These are phyloP conservation scores for Sebastes cheni DNA, from an alignment of 2,797 vertebrate genomes.

Conservation along the genomic window DNA sequence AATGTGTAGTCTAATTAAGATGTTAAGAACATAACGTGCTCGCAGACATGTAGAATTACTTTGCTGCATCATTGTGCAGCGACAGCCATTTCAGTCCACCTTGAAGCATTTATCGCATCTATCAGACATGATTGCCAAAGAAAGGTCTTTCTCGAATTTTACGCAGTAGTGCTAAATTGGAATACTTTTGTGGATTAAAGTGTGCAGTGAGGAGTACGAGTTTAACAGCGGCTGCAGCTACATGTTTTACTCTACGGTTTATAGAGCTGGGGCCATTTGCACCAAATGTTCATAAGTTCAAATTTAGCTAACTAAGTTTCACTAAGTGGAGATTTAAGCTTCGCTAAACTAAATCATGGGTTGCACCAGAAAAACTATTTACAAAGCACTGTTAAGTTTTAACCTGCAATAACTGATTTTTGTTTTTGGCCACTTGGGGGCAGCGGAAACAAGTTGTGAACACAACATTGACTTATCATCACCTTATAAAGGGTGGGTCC, in stretches of 20 bases:
- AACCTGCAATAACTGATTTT: not conserved
- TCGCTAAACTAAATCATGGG: not conserved
- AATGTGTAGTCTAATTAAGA: slow-evolving; percentile 59
- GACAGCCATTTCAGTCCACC: slow-evolving; percentile 23
- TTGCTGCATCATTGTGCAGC: slow-evolving; percentile 6
- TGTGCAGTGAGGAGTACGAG: not conserved
- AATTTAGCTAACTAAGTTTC: not conserved
- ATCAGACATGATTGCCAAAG: slow-evolving; percentile 10
- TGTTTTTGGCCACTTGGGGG: not conserved
- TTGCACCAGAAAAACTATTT: not conserved
- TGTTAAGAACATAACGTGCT: slow-evolving; percentile 39
- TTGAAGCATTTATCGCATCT: slow-evolving; percentile 41
- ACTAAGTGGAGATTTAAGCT: not conserved
- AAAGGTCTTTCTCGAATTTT: not conserved
- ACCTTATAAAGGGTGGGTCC: accelerated
- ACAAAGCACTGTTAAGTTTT: not conserved
- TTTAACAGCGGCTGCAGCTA: not conserved
- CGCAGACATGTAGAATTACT: slow-evolving; percentile 30
- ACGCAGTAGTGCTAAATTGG: not conserved
- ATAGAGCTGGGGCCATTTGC: not conserved
- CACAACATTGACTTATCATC: not conserved
- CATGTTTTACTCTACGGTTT: not conserved
- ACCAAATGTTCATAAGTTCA: not conserved
- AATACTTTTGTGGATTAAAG: slow-evolving; percentile 11
- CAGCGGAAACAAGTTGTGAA: not conserved